Conservation (phyloP, 2,113 vertebrate species). For the Lasiurus cinereus region DNA sequence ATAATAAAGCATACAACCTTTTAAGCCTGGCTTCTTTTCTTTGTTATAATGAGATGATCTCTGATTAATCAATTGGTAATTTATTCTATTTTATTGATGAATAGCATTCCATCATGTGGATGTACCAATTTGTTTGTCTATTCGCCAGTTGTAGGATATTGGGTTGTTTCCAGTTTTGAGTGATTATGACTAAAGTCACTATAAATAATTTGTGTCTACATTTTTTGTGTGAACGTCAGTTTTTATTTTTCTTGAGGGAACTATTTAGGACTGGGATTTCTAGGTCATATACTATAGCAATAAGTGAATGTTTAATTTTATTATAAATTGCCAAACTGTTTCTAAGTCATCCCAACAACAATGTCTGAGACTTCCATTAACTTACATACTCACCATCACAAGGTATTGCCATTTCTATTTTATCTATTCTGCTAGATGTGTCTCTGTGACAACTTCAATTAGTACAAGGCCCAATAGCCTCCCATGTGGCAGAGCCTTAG, state of each 20-base stretch:
- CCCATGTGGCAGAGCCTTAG: background rate
- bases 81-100: conserved; percentile 4
- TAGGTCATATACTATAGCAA: background rate
- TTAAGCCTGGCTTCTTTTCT: background rate
- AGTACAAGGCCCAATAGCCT: background rate
- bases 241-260: conserved; percentile 1
- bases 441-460: background rate
- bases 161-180: background rate
- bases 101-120: background rate
- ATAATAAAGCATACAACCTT: background rate
- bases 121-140: background rate
- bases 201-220: background rate
- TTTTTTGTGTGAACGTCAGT: background rate
- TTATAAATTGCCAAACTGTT: background rate
- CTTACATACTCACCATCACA: background rate
- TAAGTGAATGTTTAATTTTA: background rate
- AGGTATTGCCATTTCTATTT: background rate
- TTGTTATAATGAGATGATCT: background rate
- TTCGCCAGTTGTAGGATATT: background rate
- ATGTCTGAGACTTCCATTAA: background rate
- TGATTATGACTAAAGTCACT: background rate
- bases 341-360: background rate
- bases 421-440: background rate
- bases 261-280: background rate
- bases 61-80: background rate